Base-by-base conservation (phyloP, 2,113 vertebrate genomes). In the Alethe diademata region DNA sequence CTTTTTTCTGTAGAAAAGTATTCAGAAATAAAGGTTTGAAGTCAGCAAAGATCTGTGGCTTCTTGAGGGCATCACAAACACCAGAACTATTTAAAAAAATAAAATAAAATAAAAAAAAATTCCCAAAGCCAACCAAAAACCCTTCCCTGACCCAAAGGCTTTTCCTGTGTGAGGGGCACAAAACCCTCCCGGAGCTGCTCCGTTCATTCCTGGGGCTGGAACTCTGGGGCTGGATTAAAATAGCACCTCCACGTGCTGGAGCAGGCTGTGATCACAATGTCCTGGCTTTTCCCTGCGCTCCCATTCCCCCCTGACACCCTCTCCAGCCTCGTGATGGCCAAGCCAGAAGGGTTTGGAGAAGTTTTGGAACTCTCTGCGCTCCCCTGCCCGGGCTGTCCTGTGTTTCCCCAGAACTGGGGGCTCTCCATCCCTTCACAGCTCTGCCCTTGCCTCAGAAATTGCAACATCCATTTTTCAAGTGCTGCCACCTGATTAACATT, bases 351-450 rank as follows among this genome's bases (percentile, higher is more conserved):
- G 28, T 43, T 19, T 26, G 31, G 31, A 12, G 2, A 11, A 26
- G 8, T 12, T 80, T 19, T 15, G 51, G 84, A 42, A 73, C 78
- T 11, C 70, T 18, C 70, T 18, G 25, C 0, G 3, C 35, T 62
- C 20, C 31, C 58, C 78, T 72, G 48, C 0, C 38, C 40, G 40
- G 38, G 40, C 25, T 62, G 48, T 6, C 28, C 70, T 2, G 42
- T 0, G 11, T 33, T 78, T 75, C 36, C 73, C 80, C 4, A 1
- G 19, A 62, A 4, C 31, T 28, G 33, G 36, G 69, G 24, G 51
- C 31, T 84, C 15, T 2, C 0, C 22, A 1, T 53, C 45, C 3
- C 64, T n/a, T n/a, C 36, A 5, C 8, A 6, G 4, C 31, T 61
- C 53, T 5, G 14, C 23, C 72, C 64, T 35, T 15, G 54, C 58